Conservation (phyloP, 2,888 invertebrate genomes). For the Drosophila atripex region DNA sequence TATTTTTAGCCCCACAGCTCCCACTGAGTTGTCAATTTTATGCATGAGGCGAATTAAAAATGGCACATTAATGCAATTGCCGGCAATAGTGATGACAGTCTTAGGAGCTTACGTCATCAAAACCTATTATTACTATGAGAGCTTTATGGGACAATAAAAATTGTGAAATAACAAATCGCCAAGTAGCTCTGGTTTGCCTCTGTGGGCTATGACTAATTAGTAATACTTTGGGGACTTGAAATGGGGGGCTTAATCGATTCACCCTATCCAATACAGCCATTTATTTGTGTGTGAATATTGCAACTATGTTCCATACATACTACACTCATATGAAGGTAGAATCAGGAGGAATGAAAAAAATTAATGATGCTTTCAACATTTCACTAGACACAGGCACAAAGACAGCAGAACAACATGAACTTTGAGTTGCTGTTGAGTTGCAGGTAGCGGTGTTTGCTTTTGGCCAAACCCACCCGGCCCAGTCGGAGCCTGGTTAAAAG, state of each 20-base stretch:
- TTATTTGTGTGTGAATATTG: constrained; percentile 42
- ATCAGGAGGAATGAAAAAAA: constrained; percentile 44
- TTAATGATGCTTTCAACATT: constrained; percentile 78
- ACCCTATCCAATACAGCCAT: constrained; percentile 10
- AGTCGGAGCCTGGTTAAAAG: constrained; percentile 46
- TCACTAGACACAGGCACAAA: constrained; percentile 72
- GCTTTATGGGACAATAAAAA: no score
- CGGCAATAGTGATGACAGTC: background rate
- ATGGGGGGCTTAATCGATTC: constrained; percentile 1
- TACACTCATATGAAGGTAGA: constrained; percentile 24
- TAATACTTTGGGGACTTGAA: background rate
- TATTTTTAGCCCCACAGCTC: no score
- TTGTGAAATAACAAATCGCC: background rate
- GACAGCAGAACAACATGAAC: no score
- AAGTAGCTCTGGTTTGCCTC: background rate
- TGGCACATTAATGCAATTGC: constrained; percentile 43
- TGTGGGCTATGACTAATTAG: background rate
- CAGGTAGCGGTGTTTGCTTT: constrained; percentile 57
- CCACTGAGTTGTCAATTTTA: constrained; percentile 24
- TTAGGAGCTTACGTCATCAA: no score
- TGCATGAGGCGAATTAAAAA: constrained; percentile 45
- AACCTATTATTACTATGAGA: no score
- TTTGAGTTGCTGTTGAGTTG: constrained; percentile 39
- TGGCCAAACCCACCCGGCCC: constrained; percentile 23
- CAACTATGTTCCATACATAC: constrained; percentile 57